Base-by-base conservation (phyloP, 1,140 invertebrate species). In the Brachionus koreanus region DNA sequence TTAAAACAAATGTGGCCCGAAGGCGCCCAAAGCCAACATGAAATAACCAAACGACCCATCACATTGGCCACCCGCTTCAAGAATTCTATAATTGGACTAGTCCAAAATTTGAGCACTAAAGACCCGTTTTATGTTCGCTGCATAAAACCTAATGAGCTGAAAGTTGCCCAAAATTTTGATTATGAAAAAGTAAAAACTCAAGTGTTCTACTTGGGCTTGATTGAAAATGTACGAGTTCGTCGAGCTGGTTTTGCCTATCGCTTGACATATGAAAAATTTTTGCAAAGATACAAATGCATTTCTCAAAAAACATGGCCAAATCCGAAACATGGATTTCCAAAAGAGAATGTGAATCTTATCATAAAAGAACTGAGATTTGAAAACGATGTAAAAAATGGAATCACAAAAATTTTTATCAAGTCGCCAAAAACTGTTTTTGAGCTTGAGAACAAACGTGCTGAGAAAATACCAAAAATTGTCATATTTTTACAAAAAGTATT, bases 51-150 rank as follows among this genome's bases (percentile, higher is more conserved):
- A 86, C 90, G 96, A 39, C 96, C 96, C 0, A 90, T 93, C 29
- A 98, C 95, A 0, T 95, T 95, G 37, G 95, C 94, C 35, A 94
- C 94, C 1, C 89, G 96, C 42, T 98, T 98, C 90, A 94, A 95
- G 87, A 94, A 93, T 85, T 98, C 96, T 2, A 98, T 98, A 93
- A 90, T 93, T 75, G 92, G 93, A 35, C 89, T 98, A 29, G 94
- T 97, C 1, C 91, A 93, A 67, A 96, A 94, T 67, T 88, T 98
- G 84, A 92, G 92, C 9, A 93, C 92, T 86, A 97, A 97, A 86
- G 89, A 96, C 85, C 95, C 96, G 1, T 96, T 95, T 89, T 98
- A 98, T 89, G 94, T 98, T n/a, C 91, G 96, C 61, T 97, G 95
- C 85, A 85, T 97, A 83, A 98, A 98, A 87, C 95, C 96, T 10